Evolutionary conservation across 1,140 invertebrate species (phyloP).

Genomic region (Eciton burchellii): DNA sequence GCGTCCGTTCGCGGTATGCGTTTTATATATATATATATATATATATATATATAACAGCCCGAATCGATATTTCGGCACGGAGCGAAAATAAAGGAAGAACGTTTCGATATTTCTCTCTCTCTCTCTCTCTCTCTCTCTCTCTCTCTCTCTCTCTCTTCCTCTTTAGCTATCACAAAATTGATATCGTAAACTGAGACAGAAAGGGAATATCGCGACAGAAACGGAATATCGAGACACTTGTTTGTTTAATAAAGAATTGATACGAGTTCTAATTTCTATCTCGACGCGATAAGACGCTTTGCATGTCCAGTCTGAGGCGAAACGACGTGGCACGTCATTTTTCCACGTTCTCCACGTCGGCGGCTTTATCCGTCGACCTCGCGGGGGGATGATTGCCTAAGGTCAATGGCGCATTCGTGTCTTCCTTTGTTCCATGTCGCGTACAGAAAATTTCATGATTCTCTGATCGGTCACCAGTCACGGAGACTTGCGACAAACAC

Average conservation of each 20-base stretch:
- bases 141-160: too few species aligned
- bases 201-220: too few species aligned
- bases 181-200: too few species aligned
- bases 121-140: not conserved
- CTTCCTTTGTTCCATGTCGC: conserved; percentile 9
- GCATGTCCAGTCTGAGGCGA: conserved; percentile 24
- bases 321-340: conserved; percentile 16
- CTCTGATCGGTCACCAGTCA: conserved; percentile 21
- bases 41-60: too few species aligned
- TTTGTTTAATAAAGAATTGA: conserved; percentile 20
- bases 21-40: too few species aligned
- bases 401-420: conserved; percentile 68
- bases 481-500: conserved; percentile 32
- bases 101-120: not conserved
- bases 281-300: conserved; percentile 24
- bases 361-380: conserved; percentile 67
- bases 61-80: conserved; percentile 46
- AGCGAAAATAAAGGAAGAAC: conserved; percentile 19
- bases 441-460: conserved; percentile 47
- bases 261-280: conserved; percentile 38
- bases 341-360: conserved; percentile 61
- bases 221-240: too few species aligned
- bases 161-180: too few species aligned
- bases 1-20: conserved; percentile 12
- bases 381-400: conserved; percentile 53